A percentile compares a stretch with the other conserved stretches of the same genome.
phyloP scores from a whole-genome alignment of 2,113 vertebrate species.

The Penelope pileata region DNA sequence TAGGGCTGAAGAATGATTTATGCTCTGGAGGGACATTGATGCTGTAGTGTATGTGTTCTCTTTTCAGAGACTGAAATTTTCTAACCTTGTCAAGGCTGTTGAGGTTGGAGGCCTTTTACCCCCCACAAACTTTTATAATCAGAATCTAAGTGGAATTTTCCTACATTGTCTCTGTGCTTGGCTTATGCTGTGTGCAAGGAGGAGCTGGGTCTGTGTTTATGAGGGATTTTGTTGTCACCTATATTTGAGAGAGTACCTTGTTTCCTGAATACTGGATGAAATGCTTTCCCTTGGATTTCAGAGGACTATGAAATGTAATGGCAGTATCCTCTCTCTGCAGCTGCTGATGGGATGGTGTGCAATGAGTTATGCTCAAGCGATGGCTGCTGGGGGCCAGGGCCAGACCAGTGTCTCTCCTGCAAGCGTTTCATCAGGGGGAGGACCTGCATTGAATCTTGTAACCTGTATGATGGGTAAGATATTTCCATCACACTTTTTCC shows the following conservation, averaged over 20 bases:
- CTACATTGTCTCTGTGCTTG: background rate
- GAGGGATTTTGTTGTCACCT: background rate
- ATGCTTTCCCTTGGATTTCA: background rate
- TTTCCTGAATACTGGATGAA: background rate
- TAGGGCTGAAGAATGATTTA: background rate
- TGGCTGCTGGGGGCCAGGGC: slow-evolving; percentile 95
- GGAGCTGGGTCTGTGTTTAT: background rate
- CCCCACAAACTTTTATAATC: background rate
- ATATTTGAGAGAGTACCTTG: background rate
- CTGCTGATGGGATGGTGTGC: slow-evolving; percentile 89
- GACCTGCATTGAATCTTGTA: slow-evolving; percentile 91
- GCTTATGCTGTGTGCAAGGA: background rate
- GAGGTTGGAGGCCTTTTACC: background rate
- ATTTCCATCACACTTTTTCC: background rate
- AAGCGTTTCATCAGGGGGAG: slow-evolving; percentile 90
- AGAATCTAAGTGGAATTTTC: background rate
- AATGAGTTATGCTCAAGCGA: slow-evolving; percentile 90
- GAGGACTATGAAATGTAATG: background rate
- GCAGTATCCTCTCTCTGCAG: slow-evolving; percentile 67
- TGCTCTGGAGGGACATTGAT: background rate
- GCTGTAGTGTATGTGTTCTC: background rate
- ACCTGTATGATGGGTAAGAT: slow-evolving; percentile 92
- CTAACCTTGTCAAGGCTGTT: background rate
- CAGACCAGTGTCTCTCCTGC: slow-evolving; percentile 94
- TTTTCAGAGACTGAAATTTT: background rate